Evolutionary conservation across 1,140 invertebrate species (phyloP), one percentile per base, ranked within the genome.

Genomic region (Atopsyche davidsoni): DNA sequence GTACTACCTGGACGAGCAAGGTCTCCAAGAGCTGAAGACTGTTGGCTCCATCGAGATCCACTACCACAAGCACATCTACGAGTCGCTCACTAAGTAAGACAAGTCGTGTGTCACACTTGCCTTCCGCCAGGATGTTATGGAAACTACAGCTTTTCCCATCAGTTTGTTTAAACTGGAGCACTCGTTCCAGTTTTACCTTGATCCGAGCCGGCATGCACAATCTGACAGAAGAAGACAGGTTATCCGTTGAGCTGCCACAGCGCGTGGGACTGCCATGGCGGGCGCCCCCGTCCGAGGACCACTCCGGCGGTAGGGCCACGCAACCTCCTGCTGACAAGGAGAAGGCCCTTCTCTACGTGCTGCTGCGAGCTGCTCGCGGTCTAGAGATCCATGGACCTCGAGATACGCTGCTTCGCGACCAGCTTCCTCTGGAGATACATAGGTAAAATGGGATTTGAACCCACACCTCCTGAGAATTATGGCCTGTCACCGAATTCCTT

Each of bases 11-110:
- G 57, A 58, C 21, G 35, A 58, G 4, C 34, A 25, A 16, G 57
- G 57, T 1, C 21, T 58, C 13, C 10, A 48, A 7, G 51, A 34
- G 9, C 23, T 58, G 32, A 21, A 38, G 6, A 44, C 49, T 9
- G 24, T 38, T 9, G 51, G 52, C 13, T 51, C 53, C 16, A 54
- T 58, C 10, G 43, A 58, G 40, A 38, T 58, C 2, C 57, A 58
- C 22, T 54, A 54, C 25, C 52, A 58, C 35, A 51, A 51, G 6
- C 57, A 58, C 35, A 55, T 58, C 7, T 51, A 55, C n/a, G 32
- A 48, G 23, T 55, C 57, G 3, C 17, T 54, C 6, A 54, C 53
- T 7, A 55, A 58, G 57, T 58, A 46, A 46, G 44, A 34, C 18
- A 36, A 2, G 9, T 13, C 22, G 2, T n/a, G n/a, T n/a, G n/a